Evolutionary conservation across 2,113 vertebrate genomes (phyloP).

Genomic region (Columba livia): DNA sequence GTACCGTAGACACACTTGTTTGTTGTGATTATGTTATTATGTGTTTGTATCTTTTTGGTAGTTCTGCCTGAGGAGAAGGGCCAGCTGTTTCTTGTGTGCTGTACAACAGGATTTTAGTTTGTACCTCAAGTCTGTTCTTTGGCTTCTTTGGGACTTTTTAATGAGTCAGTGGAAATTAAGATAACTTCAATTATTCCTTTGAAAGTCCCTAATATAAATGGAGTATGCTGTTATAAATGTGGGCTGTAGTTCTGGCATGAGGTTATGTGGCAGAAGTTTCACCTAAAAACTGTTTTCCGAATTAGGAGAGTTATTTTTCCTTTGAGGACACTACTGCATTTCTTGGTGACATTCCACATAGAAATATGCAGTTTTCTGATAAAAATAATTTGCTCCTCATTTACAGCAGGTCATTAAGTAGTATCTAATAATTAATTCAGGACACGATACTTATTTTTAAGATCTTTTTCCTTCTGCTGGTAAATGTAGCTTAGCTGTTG

Average conservation of each 20-base stretch:
- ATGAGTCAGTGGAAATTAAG: neutral
- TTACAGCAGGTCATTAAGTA: neutral
- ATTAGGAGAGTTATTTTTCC: neutral
- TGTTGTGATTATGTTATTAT: neutral
- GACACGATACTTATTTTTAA: fast-evolving
- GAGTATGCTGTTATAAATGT: neutral
- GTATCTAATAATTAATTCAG: neutral
- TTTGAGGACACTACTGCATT: neutral
- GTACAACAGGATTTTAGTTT: neutral
- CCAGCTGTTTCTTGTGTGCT: neutral
- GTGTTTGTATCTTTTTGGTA: neutral
- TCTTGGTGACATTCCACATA: neutral
- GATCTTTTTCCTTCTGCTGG: neutral
- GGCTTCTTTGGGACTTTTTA: neutral
- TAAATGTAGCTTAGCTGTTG: neutral
- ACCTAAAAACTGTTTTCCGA: neutral
- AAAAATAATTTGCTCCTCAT: neutral
- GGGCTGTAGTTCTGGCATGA: neutral
- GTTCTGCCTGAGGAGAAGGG: neutral
- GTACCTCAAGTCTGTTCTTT: neutral
- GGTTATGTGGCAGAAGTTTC: neutral
- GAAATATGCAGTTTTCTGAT: neutral
- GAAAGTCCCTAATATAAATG: neutral
- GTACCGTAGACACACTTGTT: conserved; percentile 8
- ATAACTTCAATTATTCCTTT: neutral